Evolutionary conservation across 2,888 invertebrate genomes (phyloP).

Genomic region (Epinotia ramella): DNA sequence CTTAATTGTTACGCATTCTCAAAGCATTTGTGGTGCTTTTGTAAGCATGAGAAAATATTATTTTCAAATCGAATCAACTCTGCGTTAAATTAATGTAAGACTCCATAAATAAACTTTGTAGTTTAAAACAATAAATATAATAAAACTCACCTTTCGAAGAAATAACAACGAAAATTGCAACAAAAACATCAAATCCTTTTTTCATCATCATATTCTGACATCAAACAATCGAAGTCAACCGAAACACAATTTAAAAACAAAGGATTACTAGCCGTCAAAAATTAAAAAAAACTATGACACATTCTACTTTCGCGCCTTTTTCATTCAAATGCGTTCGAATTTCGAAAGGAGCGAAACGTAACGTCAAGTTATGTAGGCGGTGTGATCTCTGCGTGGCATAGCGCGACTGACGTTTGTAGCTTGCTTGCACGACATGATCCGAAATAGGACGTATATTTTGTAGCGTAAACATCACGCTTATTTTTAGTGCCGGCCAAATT

Average conservation of each 20-base stretch:
- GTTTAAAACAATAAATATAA: conserved; percentile 32
- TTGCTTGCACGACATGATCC: conserved; percentile 55
- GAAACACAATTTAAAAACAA: conserved; percentile 48
- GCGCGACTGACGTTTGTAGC: conserved; percentile 57
- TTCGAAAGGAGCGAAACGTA: conserved; percentile 55
- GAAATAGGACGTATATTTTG: conserved; percentile 56
- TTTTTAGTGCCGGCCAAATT: conserved; percentile 60
- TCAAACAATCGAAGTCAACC: conserved; percentile 54
- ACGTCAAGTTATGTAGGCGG: conserved; percentile 58
- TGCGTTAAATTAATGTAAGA: no score
- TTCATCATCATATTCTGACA: conserved; percentile 39
- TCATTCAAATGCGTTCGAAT: conserved; percentile 60
- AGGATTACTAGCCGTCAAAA: conserved; percentile 15
- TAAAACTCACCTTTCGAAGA: conserved; percentile 57
- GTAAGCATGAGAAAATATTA: neutral
- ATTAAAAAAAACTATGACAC: conserved; percentile 59
- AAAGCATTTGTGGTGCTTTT: neutral
- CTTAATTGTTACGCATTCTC: neutral
- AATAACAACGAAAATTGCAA: conserved; percentile 52
- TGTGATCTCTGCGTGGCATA: conserved; percentile 51
- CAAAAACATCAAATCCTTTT: conserved; percentile 47
- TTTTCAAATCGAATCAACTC: neutral
- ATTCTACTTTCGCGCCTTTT: conserved; percentile 64
- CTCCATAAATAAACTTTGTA: no score
- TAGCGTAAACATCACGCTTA: conserved; percentile 63